phyloP scores from a whole-genome alignment of 1,140 invertebrate genomes.

The Acyrthosiphon pisum region DNA sequence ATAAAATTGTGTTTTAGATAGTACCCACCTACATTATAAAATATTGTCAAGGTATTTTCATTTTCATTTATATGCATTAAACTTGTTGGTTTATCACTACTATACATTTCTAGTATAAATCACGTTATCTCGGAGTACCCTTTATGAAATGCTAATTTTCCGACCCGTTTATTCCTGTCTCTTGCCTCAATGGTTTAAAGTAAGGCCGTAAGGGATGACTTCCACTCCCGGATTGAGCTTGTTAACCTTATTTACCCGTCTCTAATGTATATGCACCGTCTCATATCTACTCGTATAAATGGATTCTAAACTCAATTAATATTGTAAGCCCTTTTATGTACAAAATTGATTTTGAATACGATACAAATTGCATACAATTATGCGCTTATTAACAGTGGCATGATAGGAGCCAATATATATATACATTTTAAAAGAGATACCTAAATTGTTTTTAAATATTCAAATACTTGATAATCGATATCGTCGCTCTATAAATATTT shows the following conservation, averaged over 20 bases:
- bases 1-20: not conserved
- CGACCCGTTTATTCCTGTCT: conserved; percentile 44
- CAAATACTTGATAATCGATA: not conserved
- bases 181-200: not conserved
- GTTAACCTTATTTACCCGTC: conserved; percentile 32
- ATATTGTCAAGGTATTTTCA: conserved; percentile 25
- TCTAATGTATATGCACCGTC: not conserved
- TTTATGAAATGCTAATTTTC: conserved; percentile 50
- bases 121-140: not conserved
- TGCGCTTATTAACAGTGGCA: not conserved
- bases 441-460: not conserved
- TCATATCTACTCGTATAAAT: conserved; percentile 1
- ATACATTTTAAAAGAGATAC: too few relatives aligned
- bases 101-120: not conserved
- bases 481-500: not conserved
- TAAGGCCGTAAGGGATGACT: conserved; percentile 1
- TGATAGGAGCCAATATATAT: not conserved
- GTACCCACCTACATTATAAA: not conserved
- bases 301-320: conserved; percentile 38
- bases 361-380: not conserved
- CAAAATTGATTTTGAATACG: not conserved
- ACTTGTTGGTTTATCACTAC: conserved; percentile 25
- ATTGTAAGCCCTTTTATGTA: conserved; percentile 11
- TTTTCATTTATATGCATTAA: not conserved
- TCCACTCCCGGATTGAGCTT: conserved; percentile 16